Conservation (phyloP, 2,888 invertebrate species). For the Strigamia transsilvanica region DNA sequence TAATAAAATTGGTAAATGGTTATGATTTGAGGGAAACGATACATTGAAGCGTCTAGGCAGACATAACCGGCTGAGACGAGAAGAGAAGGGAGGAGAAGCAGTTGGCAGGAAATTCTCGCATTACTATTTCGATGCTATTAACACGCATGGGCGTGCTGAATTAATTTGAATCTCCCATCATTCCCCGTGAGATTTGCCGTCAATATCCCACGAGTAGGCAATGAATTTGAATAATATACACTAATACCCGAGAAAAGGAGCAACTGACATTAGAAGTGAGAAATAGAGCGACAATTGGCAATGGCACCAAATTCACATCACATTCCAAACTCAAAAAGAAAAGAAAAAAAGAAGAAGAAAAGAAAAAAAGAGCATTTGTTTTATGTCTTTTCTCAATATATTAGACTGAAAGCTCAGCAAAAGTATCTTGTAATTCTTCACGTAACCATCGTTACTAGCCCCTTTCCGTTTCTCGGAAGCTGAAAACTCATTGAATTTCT, state of each 20-base stretch:
- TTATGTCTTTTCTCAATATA: slow-evolving; percentile 17
- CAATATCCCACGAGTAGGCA: slow-evolving; percentile 49
- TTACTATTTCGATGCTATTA: slow-evolving; percentile 49
- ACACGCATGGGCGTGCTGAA: slow-evolving; percentile 48
- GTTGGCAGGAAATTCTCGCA: slow-evolving; percentile 47
- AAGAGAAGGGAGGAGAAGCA: neutral
- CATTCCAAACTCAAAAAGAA: neutral
- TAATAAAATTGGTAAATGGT: slow-evolving; percentile 49
- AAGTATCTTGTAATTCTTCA: slow-evolving; percentile 47
- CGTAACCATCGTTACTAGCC: neutral
- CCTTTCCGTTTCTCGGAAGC: slow-evolving; percentile 38
- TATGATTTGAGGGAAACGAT: slow-evolving; percentile 46
- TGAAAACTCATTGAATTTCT: slow-evolving; percentile 47
- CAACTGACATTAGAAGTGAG: slow-evolving; percentile 20
- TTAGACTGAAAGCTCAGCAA: slow-evolving; percentile 42
- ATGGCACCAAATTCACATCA: slow-evolving; percentile 31
- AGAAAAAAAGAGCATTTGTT: slow-evolving; percentile 6
- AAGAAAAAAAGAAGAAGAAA: neutral
- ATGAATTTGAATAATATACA: slow-evolving; percentile 48
- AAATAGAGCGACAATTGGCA: slow-evolving; percentile 33
- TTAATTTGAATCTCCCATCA: slow-evolving; percentile 49
- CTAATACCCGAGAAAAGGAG: slow-evolving; percentile 40
- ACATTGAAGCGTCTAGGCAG: slow-evolving; percentile 49
- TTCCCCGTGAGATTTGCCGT: slow-evolving; percentile 49
- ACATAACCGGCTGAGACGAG: slow-evolving; percentile 44